These are phyloP conservation scores for Blastobasis adustella DNA, from an alignment of 2,888 invertebrate species.

Conservation along the genomic window DNA sequence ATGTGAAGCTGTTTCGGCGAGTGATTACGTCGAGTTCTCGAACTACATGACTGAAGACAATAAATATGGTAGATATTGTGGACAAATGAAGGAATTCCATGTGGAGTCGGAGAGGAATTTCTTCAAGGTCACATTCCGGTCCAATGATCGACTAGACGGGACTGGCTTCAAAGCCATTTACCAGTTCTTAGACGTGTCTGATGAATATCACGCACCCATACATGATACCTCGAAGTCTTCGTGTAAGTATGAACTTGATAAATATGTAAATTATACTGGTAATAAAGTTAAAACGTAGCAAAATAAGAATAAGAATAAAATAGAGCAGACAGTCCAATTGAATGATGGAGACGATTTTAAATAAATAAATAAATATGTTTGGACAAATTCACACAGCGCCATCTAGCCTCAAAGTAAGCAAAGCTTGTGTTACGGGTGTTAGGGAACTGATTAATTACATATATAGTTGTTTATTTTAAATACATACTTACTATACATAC, in stretches of 20 bases:
- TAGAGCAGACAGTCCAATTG: too few species aligned
- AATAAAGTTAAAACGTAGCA: too few species aligned
- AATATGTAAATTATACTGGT: too few species aligned
- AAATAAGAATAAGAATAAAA: too few species aligned
- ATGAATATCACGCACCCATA: constrained; percentile 64
- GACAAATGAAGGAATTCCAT: constrained; percentile 86
- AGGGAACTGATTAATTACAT: too few species aligned
- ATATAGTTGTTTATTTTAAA: too few species aligned
- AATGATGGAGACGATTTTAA: too few species aligned
- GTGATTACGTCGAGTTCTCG: constrained; percentile 97
- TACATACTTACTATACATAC: too few species aligned
- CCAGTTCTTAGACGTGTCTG: constrained; percentile 85
- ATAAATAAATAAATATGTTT: too few species aligned
- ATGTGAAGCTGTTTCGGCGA: constrained; percentile 92
- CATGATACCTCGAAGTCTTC: constrained; percentile 45
- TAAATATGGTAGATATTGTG: constrained; percentile 92
- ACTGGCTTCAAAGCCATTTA: constrained; percentile 96
- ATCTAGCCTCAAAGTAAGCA: too few species aligned
- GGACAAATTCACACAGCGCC: too few species aligned
- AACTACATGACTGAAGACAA: constrained; percentile 94
- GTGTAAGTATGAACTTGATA: constrained; percentile 34
- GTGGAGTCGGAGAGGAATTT: constrained; percentile 92
- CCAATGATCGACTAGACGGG: constrained; percentile 94
- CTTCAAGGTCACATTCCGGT: constrained; percentile 95
- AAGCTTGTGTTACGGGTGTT: too few species aligned